Evolutionary conservation across 2,113 vertebrate genomes (phyloP).

Genomic region (Garra rufa): DNA sequence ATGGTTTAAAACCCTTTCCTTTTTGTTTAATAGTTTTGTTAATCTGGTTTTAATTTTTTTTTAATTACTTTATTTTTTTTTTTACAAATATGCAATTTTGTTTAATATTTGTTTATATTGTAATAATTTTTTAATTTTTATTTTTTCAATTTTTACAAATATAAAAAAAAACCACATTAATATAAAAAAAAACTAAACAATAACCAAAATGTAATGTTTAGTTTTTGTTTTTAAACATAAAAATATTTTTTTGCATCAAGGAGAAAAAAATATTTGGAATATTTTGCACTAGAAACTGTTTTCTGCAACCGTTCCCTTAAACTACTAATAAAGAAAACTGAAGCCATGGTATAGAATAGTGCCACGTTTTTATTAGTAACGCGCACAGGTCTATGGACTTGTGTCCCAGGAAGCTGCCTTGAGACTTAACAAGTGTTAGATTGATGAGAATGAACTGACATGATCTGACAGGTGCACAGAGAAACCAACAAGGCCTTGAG

Average conservation of each 20-base stretch:
- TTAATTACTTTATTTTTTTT: no score
- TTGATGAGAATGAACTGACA: constrained; percentile 72
- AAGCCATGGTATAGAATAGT: constrained; percentile 63
- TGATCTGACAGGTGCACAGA: constrained; percentile 62
- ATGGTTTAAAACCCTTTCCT: no score
- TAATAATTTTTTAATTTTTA: no score
- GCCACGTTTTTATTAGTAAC: constrained; percentile 83
- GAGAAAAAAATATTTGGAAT: not conserved
- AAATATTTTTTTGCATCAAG: not conserved
- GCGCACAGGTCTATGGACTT: constrained; percentile 74
- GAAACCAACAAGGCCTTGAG: constrained; percentile 62
- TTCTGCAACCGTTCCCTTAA: not conserved
- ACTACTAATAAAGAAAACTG: not conserved
- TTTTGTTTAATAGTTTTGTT: no score
- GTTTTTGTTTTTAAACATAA: not conserved
- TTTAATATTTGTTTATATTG: no score
- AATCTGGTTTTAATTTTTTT: no score
- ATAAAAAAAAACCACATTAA: no score
- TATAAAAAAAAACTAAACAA: no score
- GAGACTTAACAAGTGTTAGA: constrained; percentile 71
- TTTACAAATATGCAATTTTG: no score
- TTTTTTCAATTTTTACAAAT: no score
- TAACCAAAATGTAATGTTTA: no score
- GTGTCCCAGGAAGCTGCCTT: constrained; percentile 74
- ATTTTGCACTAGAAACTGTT: not conserved